Percentiles rank a stretch among this genome's conserved stretches.
Evolutionary conservation across 2,888 invertebrate species (phyloP).

Genomic region (Dusona sp.): DNA sequence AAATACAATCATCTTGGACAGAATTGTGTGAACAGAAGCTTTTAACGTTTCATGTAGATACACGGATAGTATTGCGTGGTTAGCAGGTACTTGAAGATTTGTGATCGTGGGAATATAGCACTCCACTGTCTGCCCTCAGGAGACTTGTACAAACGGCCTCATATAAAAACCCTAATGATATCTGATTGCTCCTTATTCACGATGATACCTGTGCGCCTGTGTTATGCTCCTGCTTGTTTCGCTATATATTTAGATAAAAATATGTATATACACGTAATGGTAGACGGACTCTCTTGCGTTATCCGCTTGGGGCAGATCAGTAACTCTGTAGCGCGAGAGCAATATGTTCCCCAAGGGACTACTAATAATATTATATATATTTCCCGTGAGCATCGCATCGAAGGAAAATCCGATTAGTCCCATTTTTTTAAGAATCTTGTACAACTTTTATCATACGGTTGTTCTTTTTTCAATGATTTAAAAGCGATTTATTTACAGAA

Average conservation of each 20-base stretch:
- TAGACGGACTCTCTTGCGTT: conserved; percentile 41
- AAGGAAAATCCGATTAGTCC: conserved; percentile 5
- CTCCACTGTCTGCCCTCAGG: conserved; percentile 69
- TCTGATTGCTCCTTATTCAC: conserved; percentile 83
- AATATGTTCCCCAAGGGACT: conserved; percentile 56
- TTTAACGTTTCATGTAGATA: conserved; percentile 39
- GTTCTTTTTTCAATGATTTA: background rate
- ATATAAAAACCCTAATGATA: conserved; percentile 83
- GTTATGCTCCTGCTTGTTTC: conserved; percentile 46
- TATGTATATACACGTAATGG: conserved; percentile 34
- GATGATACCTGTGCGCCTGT: conserved; percentile 78
- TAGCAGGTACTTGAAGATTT: conserved; percentile 60
- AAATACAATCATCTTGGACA: background rate
- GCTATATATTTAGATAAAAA: conserved; percentile 12
- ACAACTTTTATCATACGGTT: background rate
- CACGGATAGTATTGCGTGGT: conserved; percentile 29
- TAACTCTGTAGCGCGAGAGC: conserved; percentile 47
- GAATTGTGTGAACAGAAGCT: conserved; percentile 45
- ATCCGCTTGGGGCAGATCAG: conserved; percentile 55
- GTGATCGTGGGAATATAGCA: conserved; percentile 73
- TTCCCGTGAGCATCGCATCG: conserved; percentile 32
- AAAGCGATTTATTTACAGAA: background rate
- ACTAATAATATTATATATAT: conserved; percentile 45
- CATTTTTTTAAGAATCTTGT: background rate
- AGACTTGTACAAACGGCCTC: conserved; percentile 70